phyloP scores from a whole-genome alignment of 2,888 invertebrate species.

The Drymonia ruficornis region DNA sequence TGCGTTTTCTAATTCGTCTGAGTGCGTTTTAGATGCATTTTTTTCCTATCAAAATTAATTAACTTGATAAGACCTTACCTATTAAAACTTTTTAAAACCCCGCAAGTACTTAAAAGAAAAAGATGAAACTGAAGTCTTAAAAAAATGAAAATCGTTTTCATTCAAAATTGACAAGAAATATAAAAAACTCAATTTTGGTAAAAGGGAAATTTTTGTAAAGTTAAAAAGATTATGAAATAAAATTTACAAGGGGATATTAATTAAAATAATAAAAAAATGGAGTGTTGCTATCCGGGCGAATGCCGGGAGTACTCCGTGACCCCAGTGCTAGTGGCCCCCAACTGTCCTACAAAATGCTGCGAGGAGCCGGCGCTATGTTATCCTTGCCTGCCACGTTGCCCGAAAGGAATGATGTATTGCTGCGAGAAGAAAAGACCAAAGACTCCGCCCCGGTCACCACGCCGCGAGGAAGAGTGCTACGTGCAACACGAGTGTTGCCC shows the following conservation, averaged over 20 bases:
- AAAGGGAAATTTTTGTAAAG: constrained; percentile 44
- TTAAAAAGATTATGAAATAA: constrained; percentile 32
- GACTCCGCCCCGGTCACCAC: constrained; percentile 13
- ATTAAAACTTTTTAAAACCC: not conserved
- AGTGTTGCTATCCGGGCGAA: constrained; percentile 54
- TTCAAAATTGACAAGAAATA: constrained; percentile 45
- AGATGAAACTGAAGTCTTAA: not conserved
- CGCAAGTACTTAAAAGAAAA: not conserved
- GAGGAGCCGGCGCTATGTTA: constrained; percentile 48
- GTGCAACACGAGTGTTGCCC: constrained; percentile 13
- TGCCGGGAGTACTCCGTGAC: constrained; percentile 58
- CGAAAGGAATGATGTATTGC: constrained; percentile 50
- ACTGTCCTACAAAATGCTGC: constrained; percentile 45
- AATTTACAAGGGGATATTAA: constrained; percentile 36
- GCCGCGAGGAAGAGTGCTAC: constrained; percentile 16
- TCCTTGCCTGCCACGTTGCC: constrained; percentile 60
- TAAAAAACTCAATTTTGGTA: constrained; percentile 19
- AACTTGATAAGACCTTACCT: too few relatives aligned
- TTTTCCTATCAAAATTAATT: too few relatives aligned
- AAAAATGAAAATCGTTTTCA: constrained; percentile 14
- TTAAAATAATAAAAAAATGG: constrained; percentile 55
- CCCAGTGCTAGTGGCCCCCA: constrained; percentile 55
- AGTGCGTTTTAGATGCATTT: too few relatives aligned
- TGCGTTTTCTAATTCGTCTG: too few relatives aligned
- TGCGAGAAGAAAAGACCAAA: constrained; percentile 45